These are phyloP conservation scores for Leucophenga maculata DNA, from an alignment of 2,888 invertebrate genomes.

Conservation along the genomic window DNA sequence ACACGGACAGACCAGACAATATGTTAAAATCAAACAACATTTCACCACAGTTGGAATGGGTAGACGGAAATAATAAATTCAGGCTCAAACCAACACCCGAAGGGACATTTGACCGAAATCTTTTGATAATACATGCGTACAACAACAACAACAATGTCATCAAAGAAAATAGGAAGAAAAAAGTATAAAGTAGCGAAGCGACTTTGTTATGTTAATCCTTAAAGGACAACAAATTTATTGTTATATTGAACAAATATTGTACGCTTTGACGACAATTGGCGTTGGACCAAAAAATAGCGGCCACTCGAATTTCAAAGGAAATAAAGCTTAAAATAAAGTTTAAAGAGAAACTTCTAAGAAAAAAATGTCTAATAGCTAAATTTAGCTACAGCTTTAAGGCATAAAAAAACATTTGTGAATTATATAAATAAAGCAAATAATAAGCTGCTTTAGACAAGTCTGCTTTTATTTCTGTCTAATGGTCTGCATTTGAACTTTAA, in stretches of 20 bases:
- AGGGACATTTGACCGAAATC: slow-evolving; percentile 11
- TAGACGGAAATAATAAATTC: too few relatives aligned
- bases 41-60: neutral
- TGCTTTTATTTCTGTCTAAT: too few relatives aligned
- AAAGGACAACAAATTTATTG: slow-evolving; percentile 55
- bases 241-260: slow-evolving; percentile 62
- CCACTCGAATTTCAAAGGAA: neutral
- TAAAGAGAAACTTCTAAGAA: neutral
- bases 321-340: neutral
- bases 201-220: slow-evolving; percentile 57
- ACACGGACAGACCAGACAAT: too few relatives aligned
- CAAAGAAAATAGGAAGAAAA: slow-evolving; percentile 22
- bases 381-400: too few relatives aligned
- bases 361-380: neutral
- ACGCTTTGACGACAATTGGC: slow-evolving; percentile 40
- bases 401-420: neutral
- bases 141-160: slow-evolving; percentile 4
- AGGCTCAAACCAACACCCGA: neutral
- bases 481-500: too few relatives aligned
- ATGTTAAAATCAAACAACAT: neutral
- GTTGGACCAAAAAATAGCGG: slow-evolving; percentile 30
- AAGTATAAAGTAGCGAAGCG: slow-evolving; percentile 39
- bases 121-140: neutral
- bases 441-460: too few relatives aligned
- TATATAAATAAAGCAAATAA: neutral